Evolutionary conservation across 2,888 invertebrate genomes (phyloP), one percentile per base, ranked within the genome.

Genomic region (Steinernema carpocapsae): DNA sequence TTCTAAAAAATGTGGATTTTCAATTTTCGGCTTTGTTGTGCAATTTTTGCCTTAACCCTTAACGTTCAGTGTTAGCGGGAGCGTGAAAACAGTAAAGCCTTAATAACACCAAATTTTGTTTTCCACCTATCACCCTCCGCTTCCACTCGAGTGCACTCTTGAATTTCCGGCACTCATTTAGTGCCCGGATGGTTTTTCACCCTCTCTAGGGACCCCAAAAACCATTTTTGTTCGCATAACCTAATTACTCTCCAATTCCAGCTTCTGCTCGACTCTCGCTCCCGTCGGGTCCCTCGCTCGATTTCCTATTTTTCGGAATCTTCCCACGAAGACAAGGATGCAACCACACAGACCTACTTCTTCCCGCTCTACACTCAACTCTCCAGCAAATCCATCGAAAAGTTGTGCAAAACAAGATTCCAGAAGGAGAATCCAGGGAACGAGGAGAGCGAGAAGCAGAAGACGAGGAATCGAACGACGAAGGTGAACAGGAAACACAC

Each of bases 341-440:
- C 43, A 14, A 24, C 56, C 24, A 56, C 56, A 4, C 56, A 64
- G 10, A 72, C 73, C 14, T 43, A 70, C 43, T 76, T 48, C 46
- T 70, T 76, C 19, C 76, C 76, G 2, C 51, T 76, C 22, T 76
- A 76, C 76, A 73, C 76, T 26, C 76, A 76, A 42, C 70, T 76
- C 17, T 71, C 76, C 43, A 73, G 73, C 22, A 56, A 42, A 42
- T 71, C 24, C 4, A 73, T 37, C 24, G 46, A 24, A 59, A 24
- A 43, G 24, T 22, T 72, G 14, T 46, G 32, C 51, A 48, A 37
- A 19, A 29, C 64, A 17, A 29, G 51, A 14, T 0, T 17, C 10
- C 17, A 22, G 1, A 24, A 17, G 17, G 24, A 73, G 26, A n/a
- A 22, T 19, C 19, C n/a, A 12, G 19, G 42, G 24, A 10, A 48